A percentile compares a stretch with the other conserved stretches of the same genome.
phyloP scores from a whole-genome alignment of 2,113 vertebrate genomes.

The Pseudorasbora parva region DNA sequence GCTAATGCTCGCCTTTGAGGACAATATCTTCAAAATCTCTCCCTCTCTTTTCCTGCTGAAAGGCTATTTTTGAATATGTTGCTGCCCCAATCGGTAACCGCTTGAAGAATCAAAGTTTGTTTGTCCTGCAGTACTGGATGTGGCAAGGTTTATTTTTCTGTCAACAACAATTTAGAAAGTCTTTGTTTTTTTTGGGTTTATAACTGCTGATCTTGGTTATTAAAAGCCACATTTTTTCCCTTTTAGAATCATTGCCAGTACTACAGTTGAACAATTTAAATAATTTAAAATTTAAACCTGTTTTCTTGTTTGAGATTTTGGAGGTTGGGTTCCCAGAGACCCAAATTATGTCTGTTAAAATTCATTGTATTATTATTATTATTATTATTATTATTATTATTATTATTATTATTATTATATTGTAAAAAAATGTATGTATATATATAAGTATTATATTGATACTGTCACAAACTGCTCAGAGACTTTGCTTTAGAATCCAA shows the following conservation, averaged over 20 bases:
- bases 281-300: not conserved
- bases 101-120: slow-evolving; percentile 63
- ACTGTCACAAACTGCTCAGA: too few relatives aligned
- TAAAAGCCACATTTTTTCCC: slow-evolving; percentile 2
- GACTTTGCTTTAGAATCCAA: too few relatives aligned
- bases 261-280: not conserved
- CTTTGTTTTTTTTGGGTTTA: slow-evolving; percentile 57
- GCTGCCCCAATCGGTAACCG: slow-evolving; percentile 65
- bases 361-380: not conserved
- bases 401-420: too few relatives aligned
- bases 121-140: slow-evolving; percentile 53
- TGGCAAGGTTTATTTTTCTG: slow-evolving; percentile 65
- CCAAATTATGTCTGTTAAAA: not conserved
- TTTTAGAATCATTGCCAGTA: not conserved
- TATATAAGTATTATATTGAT: too few relatives aligned
- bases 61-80: slow-evolving; percentile 79
- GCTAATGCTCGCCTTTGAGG: slow-evolving; percentile 75
- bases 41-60: slow-evolving; percentile 67
- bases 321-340: not conserved
- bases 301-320: not conserved
- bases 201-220: slow-evolving; percentile 51
- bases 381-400: too few relatives aligned
- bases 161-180: slow-evolving; percentile 60
- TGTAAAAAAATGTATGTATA: too few relatives aligned
- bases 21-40: slow-evolving; percentile 82